A percentile compares a stretch with the other conserved stretches of the same genome.
Evolutionary conservation across 2,113 vertebrate species (phyloP).

Genomic region (Cheirogaleus medius): DNA sequence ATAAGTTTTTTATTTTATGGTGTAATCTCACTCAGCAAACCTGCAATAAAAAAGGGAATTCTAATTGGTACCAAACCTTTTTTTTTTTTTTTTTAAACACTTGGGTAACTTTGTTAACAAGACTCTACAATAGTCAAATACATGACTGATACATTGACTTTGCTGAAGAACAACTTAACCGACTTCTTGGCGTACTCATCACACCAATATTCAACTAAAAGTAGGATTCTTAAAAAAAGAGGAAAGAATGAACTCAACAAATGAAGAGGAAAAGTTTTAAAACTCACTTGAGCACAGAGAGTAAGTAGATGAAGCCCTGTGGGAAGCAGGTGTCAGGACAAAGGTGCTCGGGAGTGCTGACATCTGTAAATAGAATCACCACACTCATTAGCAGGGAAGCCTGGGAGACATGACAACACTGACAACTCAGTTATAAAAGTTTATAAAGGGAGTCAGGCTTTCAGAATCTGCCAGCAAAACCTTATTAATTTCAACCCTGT

Average conservation of each 20-base stretch:
- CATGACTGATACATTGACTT: neutral
- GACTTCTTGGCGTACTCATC: neutral
- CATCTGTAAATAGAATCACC: neutral
- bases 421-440: conserved; percentile 18
- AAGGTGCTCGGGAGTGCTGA: neutral
- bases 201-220: neutral
- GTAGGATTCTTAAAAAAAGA: neutral
- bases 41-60: neutral
- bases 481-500: neutral
- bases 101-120: neutral
- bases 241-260: neutral
- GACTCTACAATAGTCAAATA: neutral
- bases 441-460: neutral
- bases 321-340: neutral
- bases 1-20: neutral
- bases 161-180: neutral
- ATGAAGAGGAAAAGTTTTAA: neutral
- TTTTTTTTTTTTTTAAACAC: neutral
- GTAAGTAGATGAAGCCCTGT: neutral
- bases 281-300: neutral
- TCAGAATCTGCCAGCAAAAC: neutral
- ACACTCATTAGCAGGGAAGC: neutral
- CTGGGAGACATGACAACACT: neutral
- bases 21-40: neutral
- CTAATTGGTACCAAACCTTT: neutral